Conservation (phyloP, 2,113 vertebrate genomes). For the Entelurus aequoreus region DNA sequence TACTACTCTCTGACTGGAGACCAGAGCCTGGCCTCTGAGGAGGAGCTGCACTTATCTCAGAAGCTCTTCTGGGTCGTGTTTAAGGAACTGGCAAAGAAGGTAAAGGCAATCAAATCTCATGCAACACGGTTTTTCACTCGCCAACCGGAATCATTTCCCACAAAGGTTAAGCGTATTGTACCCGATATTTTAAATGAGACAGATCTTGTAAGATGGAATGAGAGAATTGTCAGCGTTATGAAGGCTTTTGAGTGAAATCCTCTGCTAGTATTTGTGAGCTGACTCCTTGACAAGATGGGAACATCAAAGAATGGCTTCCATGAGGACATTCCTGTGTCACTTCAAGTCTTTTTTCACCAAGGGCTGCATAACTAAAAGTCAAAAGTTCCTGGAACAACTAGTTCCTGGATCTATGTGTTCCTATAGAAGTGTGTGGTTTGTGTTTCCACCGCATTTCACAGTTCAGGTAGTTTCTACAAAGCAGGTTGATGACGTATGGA, state of each 20-base stretch:
- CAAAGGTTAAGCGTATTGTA: too few relatives aligned
- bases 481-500: too few relatives aligned
- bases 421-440: too few relatives aligned
- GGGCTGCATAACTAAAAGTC: too few relatives aligned
- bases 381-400: too few relatives aligned
- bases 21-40: constrained; percentile 79
- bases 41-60: constrained; percentile 86
- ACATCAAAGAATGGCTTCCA: constrained; percentile 20
- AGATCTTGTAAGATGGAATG: too few relatives aligned
- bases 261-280: constrained; percentile 16
- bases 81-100: constrained; percentile 86
- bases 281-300: constrained; percentile 15
- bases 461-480: too few relatives aligned
- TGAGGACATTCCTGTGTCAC: constrained; percentile 8
- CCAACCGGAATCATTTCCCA: background rate
- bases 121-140: background rate
- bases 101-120: constrained; percentile 38
- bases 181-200: too few relatives aligned
- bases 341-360: constrained; percentile 3
- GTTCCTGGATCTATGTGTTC: too few relatives aligned
- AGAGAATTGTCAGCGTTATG: too few relatives aligned
- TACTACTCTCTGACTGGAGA: constrained; percentile 82
- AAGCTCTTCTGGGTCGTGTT: constrained; percentile 94
- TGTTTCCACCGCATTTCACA: too few relatives aligned
- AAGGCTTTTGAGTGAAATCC: background rate